Evolutionary conservation across 92 coral and sea anemone genomes (phyloP).

Genomic region (Montipora capitata): DNA sequence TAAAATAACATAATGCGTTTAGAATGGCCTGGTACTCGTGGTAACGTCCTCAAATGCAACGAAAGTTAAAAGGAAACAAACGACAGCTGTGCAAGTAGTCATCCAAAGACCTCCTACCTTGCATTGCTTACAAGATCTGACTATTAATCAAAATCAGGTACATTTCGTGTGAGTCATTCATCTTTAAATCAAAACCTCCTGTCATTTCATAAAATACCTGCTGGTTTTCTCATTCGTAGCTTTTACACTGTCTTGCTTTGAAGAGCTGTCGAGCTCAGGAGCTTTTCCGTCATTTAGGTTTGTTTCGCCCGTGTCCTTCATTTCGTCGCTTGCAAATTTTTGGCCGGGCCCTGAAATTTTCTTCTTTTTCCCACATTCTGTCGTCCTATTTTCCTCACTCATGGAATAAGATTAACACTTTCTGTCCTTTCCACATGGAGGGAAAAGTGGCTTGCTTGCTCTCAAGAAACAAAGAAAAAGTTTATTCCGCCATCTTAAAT

Average conservation of each 20-base stretch:
- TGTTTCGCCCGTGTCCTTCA: conserved; percentile 29
- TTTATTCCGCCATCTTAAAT: conserved; percentile 44
- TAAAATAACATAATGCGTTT: too few relatives aligned
- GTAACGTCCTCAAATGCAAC: too few relatives aligned
- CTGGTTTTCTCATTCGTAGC: conserved; percentile 51
- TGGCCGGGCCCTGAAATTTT: conserved; percentile 31
- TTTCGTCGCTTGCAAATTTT: conserved; percentile 37
- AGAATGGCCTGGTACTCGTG: too few relatives aligned
- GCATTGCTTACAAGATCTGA: not conserved
- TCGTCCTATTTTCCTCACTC: conserved; percentile 77
- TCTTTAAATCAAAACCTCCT: not conserved
- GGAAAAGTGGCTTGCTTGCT: conserved; percentile 30
- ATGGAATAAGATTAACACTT: conserved; percentile 47
- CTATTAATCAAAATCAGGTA: not conserved
- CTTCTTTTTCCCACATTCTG: conserved; percentile 69
- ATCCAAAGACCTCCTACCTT: too few relatives aligned
- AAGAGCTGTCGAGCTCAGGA: conserved; percentile 33
- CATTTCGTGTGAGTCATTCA: not conserved
- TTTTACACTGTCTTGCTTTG: conserved; percentile 5
- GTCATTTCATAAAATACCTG: conserved; percentile 8
- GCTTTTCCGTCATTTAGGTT: conserved; percentile 42
- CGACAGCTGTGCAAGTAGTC: not conserved
- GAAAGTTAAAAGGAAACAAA: not conserved
- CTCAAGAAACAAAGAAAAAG: not conserved
- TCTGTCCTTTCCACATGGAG: conserved; percentile 60